Evolutionary conservation across 2,113 vertebrate genomes (phyloP).

Genomic region (Chrysochloris asiatica): DNA sequence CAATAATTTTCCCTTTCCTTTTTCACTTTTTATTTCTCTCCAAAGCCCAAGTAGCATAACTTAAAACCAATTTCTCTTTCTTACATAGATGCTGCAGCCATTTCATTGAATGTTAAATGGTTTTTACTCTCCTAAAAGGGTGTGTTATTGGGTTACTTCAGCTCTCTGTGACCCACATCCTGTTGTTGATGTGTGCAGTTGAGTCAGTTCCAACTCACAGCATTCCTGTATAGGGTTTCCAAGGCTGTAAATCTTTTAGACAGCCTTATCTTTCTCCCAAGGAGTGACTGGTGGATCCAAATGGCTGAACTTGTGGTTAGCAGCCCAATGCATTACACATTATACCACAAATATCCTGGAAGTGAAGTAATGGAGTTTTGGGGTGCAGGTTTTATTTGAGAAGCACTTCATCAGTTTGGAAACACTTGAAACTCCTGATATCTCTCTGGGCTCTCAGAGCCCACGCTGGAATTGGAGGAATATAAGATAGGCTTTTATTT

Average conservation of each 20-base stretch:
- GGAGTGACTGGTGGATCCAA: too few species aligned
- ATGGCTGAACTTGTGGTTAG: too few species aligned
- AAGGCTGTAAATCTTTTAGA: too few species aligned
- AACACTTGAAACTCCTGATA: not conserved
- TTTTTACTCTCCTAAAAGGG: conserved; percentile 60
- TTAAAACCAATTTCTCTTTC: conserved; percentile 76
- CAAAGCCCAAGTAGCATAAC: fast-evolving
- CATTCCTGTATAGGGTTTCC: too few species aligned
- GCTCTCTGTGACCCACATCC: conserved; percentile 26
- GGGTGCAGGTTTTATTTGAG: not conserved
- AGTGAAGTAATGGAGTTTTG: conserved; percentile 56
- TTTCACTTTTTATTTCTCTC: conserved; percentile 67
- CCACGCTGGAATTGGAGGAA: not conserved
- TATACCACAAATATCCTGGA: conserved; percentile 69
- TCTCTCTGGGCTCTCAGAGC: not conserved
- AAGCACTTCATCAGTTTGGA: not conserved
- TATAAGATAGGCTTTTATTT: not conserved
- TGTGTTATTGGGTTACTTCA: conserved; percentile 55
- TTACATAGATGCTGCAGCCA: conserved; percentile 38
- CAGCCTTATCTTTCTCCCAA: too few species aligned
- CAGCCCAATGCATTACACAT: too few species aligned
- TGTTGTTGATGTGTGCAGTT: too few species aligned
- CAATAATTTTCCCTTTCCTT: conserved; percentile 68
- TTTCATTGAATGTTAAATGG: conserved; percentile 66
- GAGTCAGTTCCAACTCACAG: too few species aligned